phyloP scores from a whole-genome alignment of 2,113 vertebrate genomes.

The Aepyceros melampus region DNA sequence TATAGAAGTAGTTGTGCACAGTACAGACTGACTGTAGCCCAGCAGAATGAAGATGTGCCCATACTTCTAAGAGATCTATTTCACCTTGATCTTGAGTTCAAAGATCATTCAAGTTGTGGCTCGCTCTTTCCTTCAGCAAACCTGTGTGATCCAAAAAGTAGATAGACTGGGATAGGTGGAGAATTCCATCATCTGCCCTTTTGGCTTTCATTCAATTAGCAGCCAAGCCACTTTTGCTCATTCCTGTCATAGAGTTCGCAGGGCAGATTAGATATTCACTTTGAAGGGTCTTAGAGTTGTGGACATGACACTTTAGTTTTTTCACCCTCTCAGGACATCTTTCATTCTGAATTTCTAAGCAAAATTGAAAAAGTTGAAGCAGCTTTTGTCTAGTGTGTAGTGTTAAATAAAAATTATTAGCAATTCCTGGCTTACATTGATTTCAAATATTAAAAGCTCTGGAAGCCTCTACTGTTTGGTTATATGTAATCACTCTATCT shows the following conservation, averaged over 20 bases:
- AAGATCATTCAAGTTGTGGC: neutral
- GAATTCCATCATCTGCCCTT: neutral
- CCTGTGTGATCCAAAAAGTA: neutral
- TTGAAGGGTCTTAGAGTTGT: neutral
- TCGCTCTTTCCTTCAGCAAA: neutral
- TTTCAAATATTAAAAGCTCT: neutral
- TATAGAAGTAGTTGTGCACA: neutral
- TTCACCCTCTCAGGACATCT: neutral
- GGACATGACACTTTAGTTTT: neutral
- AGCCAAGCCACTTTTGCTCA: neutral
- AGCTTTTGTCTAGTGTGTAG: neutral
- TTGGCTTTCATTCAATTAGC: neutral
- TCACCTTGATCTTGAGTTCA: neutral
- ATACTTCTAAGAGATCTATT: neutral
- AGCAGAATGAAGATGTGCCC: neutral
- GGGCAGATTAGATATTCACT: neutral
- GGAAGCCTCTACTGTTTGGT: neutral
- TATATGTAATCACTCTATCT: neutral
- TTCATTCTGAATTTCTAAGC: conserved; percentile 25
- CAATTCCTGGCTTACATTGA: neutral
- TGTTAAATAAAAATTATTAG: conserved; percentile 40
- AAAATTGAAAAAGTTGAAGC: neutral
- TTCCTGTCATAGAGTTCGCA: neutral
- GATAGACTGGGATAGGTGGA: neutral
- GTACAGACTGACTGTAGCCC: neutral